These are phyloP conservation scores for Cheilosia variabilis DNA, from an alignment of 2,888 invertebrate species.

Conservation along the genomic window DNA sequence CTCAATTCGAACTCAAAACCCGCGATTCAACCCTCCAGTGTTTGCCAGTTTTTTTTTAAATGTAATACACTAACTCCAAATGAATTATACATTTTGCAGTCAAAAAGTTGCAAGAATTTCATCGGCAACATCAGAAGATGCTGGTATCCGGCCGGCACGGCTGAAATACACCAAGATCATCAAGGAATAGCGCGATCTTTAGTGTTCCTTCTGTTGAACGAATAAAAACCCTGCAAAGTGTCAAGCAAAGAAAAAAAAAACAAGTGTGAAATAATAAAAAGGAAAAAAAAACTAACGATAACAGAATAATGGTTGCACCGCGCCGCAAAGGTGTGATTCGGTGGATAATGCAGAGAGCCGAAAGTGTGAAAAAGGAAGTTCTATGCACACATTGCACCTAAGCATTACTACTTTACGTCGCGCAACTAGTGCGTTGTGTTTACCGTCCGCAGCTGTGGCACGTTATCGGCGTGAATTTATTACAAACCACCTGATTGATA, in stretches of 20 bases:
- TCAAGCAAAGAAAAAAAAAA: constrained; percentile 51
- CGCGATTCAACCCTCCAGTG: not conserved
- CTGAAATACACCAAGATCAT: constrained; percentile 56
- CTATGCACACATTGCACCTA: constrained; percentile 65
- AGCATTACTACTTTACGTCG: constrained; percentile 14
- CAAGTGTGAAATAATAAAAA: constrained; percentile 35
- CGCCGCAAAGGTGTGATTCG: constrained; percentile 73
- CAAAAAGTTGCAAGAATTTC: constrained; percentile 60
- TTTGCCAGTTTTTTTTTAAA: constrained; percentile 9
- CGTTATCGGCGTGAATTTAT: constrained; percentile 54
- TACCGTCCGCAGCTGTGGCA: constrained; percentile 64
- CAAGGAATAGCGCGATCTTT: constrained; percentile 57
- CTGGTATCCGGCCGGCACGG: constrained; percentile 14
- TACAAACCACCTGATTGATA: constrained; percentile 61
- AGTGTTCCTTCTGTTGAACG: constrained; percentile 46
- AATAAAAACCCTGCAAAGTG: constrained; percentile 50
- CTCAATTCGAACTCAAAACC: not conserved
- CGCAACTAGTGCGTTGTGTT: constrained; percentile 54
- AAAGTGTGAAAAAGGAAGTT: constrained; percentile 78
- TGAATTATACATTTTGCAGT: constrained; percentile 73
- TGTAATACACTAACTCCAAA: constrained; percentile 50
- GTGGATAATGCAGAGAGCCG: constrained; percentile 47
- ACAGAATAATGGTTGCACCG: constrained; percentile 59
- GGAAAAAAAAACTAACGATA: constrained; percentile 29
- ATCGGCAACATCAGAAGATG: constrained; percentile 67